Base-by-base conservation (phyloP, 2,888 invertebrate genomes). In the Spicauda simplicius region DNA sequence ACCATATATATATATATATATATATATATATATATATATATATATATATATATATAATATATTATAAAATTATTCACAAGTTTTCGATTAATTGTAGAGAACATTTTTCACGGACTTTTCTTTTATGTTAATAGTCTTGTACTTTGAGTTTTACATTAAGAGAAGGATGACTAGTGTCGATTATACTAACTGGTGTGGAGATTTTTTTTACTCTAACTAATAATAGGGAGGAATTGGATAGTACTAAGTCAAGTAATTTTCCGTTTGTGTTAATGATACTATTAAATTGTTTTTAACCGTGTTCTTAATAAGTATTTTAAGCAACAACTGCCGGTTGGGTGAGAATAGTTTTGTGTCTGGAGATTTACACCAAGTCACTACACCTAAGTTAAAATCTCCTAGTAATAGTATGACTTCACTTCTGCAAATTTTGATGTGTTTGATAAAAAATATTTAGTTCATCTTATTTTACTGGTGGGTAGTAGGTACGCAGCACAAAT, bases 351-450 rank as follows among this genome's bases (percentile, higher is more conserved):
- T n/a, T 37, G 12, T 37, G 37, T 25, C 57, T 7, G 58, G 64
- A 7, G 33, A 14, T 19, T 58, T n/a, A 8, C 33, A 37, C 64
- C 64, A 64, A 11, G 33, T 12, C 12, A 64, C 0, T 14, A 37
- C 30, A 16, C 58, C 30, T 14, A 64, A n/a, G 33, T 64, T 64
- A 30, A 58, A 58, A 45, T 64, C 64, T 11, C 64, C 64, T 14
- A 30, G n/a, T 7, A 64, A 14, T n/a, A 57, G 10, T 2, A 57
- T 3, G 12, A 58, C 19, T 18, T 52, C 8, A 20, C 57, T 64
- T 7, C 4, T 33, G 2, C 41, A 19, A 64, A 37, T 52, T 18
- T 56, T 10, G 52, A 52, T 25, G 57, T 57, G 55, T 64, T 57
- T 12, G 25, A 8, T 30, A 64, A 18, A 50, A 64, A 64, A 14